phyloP scores from a whole-genome alignment of 1,140 invertebrate species.

The Drosophila rufa region DNA sequence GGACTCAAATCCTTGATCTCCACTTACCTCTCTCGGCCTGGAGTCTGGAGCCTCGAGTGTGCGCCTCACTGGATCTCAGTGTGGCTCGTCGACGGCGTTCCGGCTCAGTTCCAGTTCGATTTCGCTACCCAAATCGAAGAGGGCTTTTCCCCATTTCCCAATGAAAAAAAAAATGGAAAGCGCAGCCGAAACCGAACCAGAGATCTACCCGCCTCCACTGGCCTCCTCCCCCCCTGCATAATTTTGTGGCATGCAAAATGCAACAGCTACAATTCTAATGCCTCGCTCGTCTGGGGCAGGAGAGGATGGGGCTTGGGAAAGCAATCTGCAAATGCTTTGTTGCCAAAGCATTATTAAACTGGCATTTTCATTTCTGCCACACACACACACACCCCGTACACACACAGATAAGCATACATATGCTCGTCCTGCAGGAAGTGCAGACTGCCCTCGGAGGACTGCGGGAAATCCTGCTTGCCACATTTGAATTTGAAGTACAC shows the following conservation, averaged over 20 bases:
- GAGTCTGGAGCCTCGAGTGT: not conserved
- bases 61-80: constrained; percentile 30
- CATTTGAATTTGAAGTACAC: constrained; percentile 68
- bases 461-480: constrained; percentile 54
- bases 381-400: constrained; percentile 7
- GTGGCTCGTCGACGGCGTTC: constrained; percentile 7
- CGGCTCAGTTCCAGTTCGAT: constrained; percentile 40
- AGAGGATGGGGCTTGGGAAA: constrained; percentile 44
- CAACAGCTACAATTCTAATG: constrained; percentile 44
- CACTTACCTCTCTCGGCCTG: constrained; percentile 4
- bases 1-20: constrained; percentile 13
- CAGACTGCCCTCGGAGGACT: constrained; percentile 17
- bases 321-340: constrained; percentile 80
- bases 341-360: constrained; percentile 79
- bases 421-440: constrained; percentile 47
- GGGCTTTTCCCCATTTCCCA: not conserved
- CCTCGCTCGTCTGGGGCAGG: constrained; percentile 22
- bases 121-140: constrained; percentile 13
- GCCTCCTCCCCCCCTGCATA: constrained; percentile 38
- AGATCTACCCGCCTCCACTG: not conserved
- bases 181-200: constrained; percentile 22
- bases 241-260: constrained; percentile 73
- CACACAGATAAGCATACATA: constrained; percentile 58
- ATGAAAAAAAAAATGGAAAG: constrained; percentile 6
- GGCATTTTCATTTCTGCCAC: constrained; percentile 75